These are phyloP conservation scores for Herpetotheres cachinnans DNA, from an alignment of 2,113 vertebrate species.

Conservation along the genomic window DNA sequence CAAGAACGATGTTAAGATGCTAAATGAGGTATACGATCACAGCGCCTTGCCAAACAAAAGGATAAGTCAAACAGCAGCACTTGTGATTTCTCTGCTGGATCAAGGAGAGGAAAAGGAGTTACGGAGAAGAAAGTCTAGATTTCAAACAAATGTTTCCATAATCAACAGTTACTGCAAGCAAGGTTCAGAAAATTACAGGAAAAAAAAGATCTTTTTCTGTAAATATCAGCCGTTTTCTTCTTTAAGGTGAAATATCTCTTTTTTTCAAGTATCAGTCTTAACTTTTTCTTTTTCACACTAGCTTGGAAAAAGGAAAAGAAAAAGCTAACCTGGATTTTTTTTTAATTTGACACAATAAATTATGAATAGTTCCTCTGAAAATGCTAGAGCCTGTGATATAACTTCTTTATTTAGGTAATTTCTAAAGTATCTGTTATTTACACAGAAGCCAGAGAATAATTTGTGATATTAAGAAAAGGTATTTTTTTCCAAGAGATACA, in stretches of 20 bases:
- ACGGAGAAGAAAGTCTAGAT: neutral
- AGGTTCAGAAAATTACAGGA: neutral
- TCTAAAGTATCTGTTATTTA: neutral
- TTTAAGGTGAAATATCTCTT: neutral
- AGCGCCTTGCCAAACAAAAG: conserved; percentile 19
- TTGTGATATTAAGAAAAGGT: conserved; percentile 8
- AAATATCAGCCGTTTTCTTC: neutral
- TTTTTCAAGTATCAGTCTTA: neutral
- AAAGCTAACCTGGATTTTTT: neutral
- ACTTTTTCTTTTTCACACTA: neutral
- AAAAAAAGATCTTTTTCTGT: neutral
- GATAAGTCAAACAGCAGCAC: conserved; percentile 18
- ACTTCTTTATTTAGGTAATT: neutral
- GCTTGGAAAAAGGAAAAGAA: neutral
- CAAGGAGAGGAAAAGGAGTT: neutral
- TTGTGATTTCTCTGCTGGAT: neutral
- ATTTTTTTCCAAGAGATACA: neutral
- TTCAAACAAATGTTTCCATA: neutral
- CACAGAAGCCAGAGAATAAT: neutral
- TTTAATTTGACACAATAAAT: neutral
- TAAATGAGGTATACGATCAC: conserved; percentile 4
- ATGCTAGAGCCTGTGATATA: neutral
- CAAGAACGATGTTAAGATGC: neutral
- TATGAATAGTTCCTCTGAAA: neutral
- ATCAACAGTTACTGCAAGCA: neutral